Base-by-base conservation (phyloP, 2,888 invertebrate species). In the Athrips mouffetella region DNA sequence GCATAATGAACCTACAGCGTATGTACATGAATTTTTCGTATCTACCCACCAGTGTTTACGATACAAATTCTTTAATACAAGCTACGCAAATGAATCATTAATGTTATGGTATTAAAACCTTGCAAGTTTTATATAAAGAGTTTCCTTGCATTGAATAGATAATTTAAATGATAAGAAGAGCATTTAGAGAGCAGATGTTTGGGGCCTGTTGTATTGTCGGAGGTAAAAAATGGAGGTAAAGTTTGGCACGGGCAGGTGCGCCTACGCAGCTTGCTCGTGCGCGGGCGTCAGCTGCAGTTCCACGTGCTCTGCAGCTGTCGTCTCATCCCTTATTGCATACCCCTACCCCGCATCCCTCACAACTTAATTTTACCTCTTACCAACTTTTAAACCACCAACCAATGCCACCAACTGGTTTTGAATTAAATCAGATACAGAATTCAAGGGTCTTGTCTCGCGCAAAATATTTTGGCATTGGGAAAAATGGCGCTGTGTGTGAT, bases 261-360 rank as follows among this genome's bases (percentile, higher is more conserved):
- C 65, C 58, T 16, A 45, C 57, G 75, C 87, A 87, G 86, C 87
- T 87, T 87, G 85, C 73, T 54, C 70, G 69, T 72, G 76, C 77
- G 37, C 80, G 75, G 80, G 80, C 67, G 82, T 64, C 85, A 86
- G 80, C 87, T 86, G 87, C 73, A 65, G 52, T 52, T 57, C 74
- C 86, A 87, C 88, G 87, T 86, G 87, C 86, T 76, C 45, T 49
- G 21, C 44, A 87, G 81, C 86, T 87, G 87, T 73, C 77, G 62
- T 65, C 60, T 63, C 73, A 68, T 73, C 76, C 77, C 74, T 62
- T 58, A 51, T 58, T 48, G 61, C 61, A 54, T 65, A 49, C 53
- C 55, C 35, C 20, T 15, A 51, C 59, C 49, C 62, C 61, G 55
- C 66, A 49, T 53, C 55, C 35, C 20, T 15, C 23, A 23, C 23